Evolutionary conservation across 2,113 vertebrate genomes (phyloP), one percentile per base, ranked within the genome.

Genomic region (Scopus umbretta): DNA sequence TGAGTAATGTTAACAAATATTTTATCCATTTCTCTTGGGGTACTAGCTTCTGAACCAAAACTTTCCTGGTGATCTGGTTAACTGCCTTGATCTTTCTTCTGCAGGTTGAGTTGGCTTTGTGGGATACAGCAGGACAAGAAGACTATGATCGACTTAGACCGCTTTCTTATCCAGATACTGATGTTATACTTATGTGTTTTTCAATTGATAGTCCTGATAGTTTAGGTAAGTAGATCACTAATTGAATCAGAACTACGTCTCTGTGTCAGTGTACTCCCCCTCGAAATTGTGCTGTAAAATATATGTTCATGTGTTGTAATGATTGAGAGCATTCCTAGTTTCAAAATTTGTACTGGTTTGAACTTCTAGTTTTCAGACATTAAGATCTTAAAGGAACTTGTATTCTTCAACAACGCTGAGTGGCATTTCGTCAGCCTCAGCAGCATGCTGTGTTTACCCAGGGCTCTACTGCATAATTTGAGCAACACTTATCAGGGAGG

Each of bases 161-260:
- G 8, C 99, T 99, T 95, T 99, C 99, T 36, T 99, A 99, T 95
- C 99, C 99, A 72, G 99, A 99, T 96, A 99, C 99, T 2, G 99
- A 99, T 96, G 99, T 99, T 98, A 99, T 99, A 98, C 98, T 99
- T 94, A 99, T 99, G 99, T 99, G 99, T 98, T 99, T 99, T 98
- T 99, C 99, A 97, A 99, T 99, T 79, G 99, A 99, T 98, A 99
- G 99, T 94, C 99, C 99, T 74, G 99, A 99, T 98, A 99, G 99
- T 98, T 99, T 99, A 98, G 99, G 99, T 99, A 95, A 99, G 99
- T 96, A 58, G 43, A 36, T 76, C 22, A 32, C 23, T 50, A 62
- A 52, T 2, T 74, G 62, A 88, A 78, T 80, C 1, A 2, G 76
- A 89, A n/a, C 8, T 34, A 36, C 13, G 9, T 80, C 71, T 81